Percentiles rank a stretch among this genome's conserved stretches.
These are phyloP conservation scores for Carettochelys insculpta DNA, from an alignment of 2,113 vertebrate species.

Conservation along the genomic window DNA sequence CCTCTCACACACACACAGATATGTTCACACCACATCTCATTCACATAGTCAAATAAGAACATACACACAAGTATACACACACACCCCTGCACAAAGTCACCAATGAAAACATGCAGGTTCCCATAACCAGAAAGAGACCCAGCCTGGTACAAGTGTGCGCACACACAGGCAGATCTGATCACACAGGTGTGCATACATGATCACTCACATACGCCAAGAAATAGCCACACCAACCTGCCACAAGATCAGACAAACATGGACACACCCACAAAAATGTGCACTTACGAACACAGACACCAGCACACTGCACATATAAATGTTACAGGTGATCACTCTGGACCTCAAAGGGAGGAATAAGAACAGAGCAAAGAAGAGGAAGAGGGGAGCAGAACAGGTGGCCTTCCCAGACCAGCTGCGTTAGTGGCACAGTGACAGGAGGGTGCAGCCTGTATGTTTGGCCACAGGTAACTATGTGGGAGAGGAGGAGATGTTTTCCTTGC, in stretches of 20 bases:
- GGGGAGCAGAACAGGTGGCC: not conserved
- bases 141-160: not conserved
- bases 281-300: not conserved
- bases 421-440: accelerated
- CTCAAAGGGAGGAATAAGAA: accelerated
- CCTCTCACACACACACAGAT: accelerated
- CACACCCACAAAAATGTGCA: not conserved
- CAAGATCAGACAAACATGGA: accelerated
- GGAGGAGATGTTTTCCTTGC: not conserved
- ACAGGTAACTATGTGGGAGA: not conserved
- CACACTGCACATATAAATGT: accelerated
- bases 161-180: not conserved
- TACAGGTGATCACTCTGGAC: accelerated
- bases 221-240: not conserved
- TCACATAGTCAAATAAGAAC: not conserved
- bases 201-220: not conserved
- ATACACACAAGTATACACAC: accelerated
- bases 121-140: not conserved
- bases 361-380: not conserved
- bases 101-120: not conserved
- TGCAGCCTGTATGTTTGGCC: accelerated
- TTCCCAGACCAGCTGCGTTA: not conserved
- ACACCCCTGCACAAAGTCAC: not conserved
- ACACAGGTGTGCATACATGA: accelerated
- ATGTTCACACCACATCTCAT: accelerated